Conservation (phyloP, 2,113 vertebrate species). For the Atherinomorus stipes region DNA sequence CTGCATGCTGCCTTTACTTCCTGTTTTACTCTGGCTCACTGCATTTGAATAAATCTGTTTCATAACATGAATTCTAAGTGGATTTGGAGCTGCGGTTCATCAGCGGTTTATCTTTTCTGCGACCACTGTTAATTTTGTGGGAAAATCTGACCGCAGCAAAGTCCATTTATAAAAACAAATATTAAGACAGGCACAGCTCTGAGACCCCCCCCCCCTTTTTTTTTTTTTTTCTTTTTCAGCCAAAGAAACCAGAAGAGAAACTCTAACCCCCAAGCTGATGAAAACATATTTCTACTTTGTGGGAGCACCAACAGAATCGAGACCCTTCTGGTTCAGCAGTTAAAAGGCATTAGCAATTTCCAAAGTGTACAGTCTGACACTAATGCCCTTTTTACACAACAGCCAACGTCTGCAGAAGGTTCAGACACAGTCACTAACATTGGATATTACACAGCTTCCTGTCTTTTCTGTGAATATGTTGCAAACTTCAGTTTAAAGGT, state of each 20-base stretch:
- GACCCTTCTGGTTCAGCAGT: slow-evolving; percentile 38
- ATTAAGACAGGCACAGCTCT: slow-evolving; percentile 45
- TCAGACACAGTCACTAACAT: neutral
- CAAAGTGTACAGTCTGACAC: no score
- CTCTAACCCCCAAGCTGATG: slow-evolving; percentile 27
- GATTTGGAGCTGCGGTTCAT: slow-evolving; percentile 55
- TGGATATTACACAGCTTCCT: no score
- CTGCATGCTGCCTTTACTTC: slow-evolving; percentile 20
- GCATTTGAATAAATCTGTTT: slow-evolving; percentile 35
- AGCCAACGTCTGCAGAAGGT: neutral
- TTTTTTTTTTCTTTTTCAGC: slow-evolving; percentile 14
- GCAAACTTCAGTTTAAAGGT: no score
- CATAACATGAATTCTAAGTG: slow-evolving; percentile 46
- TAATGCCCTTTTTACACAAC: no score
- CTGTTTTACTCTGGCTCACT: slow-evolving; percentile 35
- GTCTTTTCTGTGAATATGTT: no score
- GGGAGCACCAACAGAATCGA: slow-evolving; percentile 36
- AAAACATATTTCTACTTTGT: slow-evolving; percentile 44
- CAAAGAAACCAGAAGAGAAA: slow-evolving; percentile 47
- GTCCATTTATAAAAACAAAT: slow-evolving; percentile 54
- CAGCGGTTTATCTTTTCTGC: slow-evolving; percentile 50
- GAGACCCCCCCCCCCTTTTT: no score
- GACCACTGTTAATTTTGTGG: slow-evolving; percentile 59
- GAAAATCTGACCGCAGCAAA: slow-evolving; percentile 46
- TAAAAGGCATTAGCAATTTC: slow-evolving; percentile 1